These are phyloP conservation scores for Nesometra sesokonis DNA, from an alignment of 35 echinoderm and acorn worm species.

Conservation along the genomic window DNA sequence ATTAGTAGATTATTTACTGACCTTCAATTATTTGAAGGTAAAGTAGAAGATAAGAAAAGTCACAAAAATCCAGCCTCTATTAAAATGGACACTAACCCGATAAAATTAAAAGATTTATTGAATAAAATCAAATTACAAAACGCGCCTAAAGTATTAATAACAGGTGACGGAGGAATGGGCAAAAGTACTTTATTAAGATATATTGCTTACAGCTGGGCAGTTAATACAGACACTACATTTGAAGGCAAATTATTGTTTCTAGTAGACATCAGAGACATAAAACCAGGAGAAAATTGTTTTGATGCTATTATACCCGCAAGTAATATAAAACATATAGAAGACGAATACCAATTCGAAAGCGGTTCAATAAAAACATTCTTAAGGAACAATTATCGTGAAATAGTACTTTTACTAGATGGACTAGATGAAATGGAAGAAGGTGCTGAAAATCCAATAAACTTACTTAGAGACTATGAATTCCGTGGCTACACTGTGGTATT, in stretches of 20 bases:
- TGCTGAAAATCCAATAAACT: neutral
- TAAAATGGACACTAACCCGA: no score
- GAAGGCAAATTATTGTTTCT: neutral
- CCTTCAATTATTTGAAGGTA: no score
- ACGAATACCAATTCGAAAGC: no score
- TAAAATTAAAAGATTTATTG: neutral
- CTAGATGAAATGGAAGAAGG: neutral
- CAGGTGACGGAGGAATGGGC: neutral
- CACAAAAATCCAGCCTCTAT: no score
- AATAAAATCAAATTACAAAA: neutral
- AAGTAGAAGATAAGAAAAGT: no score
- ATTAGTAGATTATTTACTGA: no score
- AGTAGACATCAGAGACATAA: neutral
- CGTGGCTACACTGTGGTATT: neutral
- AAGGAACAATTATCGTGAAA: neutral
- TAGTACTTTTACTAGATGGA: neutral
- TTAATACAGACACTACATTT: neutral
- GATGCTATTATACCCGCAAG: neutral
- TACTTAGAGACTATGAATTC: neutral
- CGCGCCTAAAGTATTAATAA: neutral
- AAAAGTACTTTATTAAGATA: neutral
- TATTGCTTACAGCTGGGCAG: neutral
- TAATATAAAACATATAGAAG: neutral
- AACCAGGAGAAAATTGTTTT: neutral
- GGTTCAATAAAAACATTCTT: neutral